A percentile compares a stretch with the other conserved stretches of the same genome.
These are phyloP conservation scores for Euthynnus affinis DNA, from an alignment of 2,797 vertebrate genomes.

Conservation along the genomic window DNA sequence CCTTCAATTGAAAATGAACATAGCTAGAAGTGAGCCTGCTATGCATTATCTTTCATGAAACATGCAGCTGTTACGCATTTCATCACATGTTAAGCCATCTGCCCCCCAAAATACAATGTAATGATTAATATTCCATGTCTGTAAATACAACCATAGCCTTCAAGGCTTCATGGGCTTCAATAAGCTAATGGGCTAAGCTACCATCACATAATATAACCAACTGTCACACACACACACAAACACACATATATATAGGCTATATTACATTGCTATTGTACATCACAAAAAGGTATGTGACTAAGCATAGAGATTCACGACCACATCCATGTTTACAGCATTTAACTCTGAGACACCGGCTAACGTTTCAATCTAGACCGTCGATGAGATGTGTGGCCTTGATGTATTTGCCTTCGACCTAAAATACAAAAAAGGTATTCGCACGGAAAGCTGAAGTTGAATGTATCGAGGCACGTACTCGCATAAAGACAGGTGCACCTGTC, in stretches of 20 bases:
- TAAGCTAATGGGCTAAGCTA: conserved; percentile 18
- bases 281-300: conserved; percentile 77
- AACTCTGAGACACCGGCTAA: conserved; percentile 32
- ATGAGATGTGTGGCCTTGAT: conserved; percentile 60
- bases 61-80: conserved; percentile 35
- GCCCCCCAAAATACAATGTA: conserved; percentile 50
- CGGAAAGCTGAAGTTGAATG: conserved; percentile 66
- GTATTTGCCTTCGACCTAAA: conserved; percentile 56
- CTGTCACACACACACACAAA: too few species aligned
- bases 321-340: conserved; percentile 70
- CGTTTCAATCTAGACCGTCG: conserved; percentile 44
- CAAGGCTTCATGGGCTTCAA: conserved; percentile 16
- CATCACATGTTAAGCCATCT: conserved; percentile 50
- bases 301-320: conserved; percentile 58
- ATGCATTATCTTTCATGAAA: conserved; percentile 34
- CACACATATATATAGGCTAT: conserved; percentile 1
- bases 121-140: conserved; percentile 52
- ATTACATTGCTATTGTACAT: conserved; percentile 49
- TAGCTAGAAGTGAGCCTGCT: conserved; percentile 24
- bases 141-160: conserved; percentile 16
- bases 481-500: conserved; percentile 84
- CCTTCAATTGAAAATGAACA: not conserved
- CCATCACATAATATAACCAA: conserved; percentile 26
- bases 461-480: conserved; percentile 76
- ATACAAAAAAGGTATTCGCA: conserved; percentile 45